A percentile compares a stretch with the other conserved stretches of the same genome.
These are phyloP conservation scores for Corydoras maculifer DNA, from an alignment of 2,113 vertebrate species.

Conservation along the genomic window DNA sequence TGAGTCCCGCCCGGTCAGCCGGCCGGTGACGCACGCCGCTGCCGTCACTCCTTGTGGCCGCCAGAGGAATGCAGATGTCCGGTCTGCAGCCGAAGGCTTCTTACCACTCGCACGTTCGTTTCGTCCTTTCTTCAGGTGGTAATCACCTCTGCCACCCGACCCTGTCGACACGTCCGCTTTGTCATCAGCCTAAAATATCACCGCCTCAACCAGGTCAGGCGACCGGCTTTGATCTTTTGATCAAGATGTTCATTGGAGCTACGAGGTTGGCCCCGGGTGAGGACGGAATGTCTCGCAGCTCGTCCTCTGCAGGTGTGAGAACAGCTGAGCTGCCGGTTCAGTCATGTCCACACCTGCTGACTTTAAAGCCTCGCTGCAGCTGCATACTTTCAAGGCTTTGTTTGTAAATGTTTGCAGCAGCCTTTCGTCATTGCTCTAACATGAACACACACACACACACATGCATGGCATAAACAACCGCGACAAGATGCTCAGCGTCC, in stretches of 20 bases:
- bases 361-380: constrained; percentile 7
- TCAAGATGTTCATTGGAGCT: background rate
- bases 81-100: background rate
- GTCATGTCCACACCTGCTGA: constrained; percentile 14
- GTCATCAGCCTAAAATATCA: background rate
- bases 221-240: background rate
- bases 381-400: constrained; percentile 4
- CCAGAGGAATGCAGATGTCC: background rate
- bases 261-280: background rate
- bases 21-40: background rate
- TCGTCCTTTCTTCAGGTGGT: background rate
- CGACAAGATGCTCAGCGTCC: background rate
- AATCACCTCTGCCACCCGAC: background rate
- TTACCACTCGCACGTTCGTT: background rate
- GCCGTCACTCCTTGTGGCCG: background rate
- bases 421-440: constrained; percentile 6
- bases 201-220: background rate
- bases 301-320: background rate
- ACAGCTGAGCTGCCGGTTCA: constrained; percentile 23
- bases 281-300: background rate
- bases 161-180: background rate
- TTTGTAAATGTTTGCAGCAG: constrained; percentile 18
- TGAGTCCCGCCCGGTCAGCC: background rate
- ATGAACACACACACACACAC: constrained; percentile 2
- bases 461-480: background rate